A percentile compares a stretch with the other conserved stretches of the same genome.
phyloP scores from a whole-genome alignment of 2,797 vertebrate genomes.

The Dicrostonyx torquatus region DNA sequence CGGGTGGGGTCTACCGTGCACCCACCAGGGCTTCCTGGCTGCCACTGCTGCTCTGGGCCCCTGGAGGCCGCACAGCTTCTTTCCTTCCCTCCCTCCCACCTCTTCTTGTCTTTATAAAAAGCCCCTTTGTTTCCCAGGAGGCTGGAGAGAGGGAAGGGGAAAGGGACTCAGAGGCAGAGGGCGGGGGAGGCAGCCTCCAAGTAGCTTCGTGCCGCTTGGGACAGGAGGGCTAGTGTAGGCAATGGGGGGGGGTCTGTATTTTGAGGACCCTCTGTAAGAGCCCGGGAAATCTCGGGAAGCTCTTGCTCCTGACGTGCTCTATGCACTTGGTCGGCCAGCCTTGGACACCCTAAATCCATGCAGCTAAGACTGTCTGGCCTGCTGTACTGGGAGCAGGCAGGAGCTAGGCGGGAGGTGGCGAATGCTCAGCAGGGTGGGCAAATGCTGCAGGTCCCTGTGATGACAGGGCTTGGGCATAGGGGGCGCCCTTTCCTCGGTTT shows the following conservation, averaged over 20 bases:
- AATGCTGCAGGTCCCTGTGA: background rate
- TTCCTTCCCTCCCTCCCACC: slow-evolving; percentile 59
- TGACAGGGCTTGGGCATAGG: slow-evolving; percentile 49
- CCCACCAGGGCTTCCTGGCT: slow-evolving; percentile 76
- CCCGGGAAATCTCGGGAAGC: background rate
- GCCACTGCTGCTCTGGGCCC: slow-evolving; percentile 30
- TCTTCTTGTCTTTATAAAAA: slow-evolving; percentile 84
- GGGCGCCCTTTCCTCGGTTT: slow-evolving; percentile 73
- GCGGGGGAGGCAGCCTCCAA: slow-evolving; percentile 74
- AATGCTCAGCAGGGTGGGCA: background rate
- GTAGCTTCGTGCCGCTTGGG: slow-evolving; percentile 74
- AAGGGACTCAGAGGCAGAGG: slow-evolving; percentile 72
- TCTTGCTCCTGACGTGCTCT: background rate
- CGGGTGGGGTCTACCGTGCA: slow-evolving; percentile 49
- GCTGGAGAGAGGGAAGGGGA: slow-evolving; percentile 78
- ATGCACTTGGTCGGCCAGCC: background rate
- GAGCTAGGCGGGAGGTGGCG: background rate
- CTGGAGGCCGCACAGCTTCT: slow-evolving; percentile 55
- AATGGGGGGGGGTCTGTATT: slow-evolving; percentile 16
- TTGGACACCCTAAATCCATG: background rate
- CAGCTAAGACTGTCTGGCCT: background rate
- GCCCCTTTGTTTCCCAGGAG: slow-evolving; percentile 86
- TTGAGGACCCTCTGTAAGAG: slow-evolving; percentile 3
- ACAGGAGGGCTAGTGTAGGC: slow-evolving; percentile 62
- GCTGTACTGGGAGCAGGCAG: background rate